Evolutionary conservation across 2,113 vertebrate genomes (phyloP).

Genomic region (Psammodynastes pulverulentus): DNA sequence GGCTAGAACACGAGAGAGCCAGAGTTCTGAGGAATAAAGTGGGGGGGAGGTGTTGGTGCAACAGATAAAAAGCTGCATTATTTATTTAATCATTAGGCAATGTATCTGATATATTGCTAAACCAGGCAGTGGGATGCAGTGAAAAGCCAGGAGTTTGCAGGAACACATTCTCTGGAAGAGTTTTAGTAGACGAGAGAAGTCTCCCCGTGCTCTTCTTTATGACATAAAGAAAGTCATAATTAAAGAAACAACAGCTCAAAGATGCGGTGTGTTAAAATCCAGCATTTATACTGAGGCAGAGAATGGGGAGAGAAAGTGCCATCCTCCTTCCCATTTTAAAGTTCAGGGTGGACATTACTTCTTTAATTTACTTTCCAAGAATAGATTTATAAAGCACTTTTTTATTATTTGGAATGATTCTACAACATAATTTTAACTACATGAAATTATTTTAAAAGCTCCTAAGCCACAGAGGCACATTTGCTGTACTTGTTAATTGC

Average conservation of each 20-base stretch:
- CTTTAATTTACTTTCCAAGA: not conserved
- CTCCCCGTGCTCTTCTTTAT: not conserved
- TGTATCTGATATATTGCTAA: not conserved
- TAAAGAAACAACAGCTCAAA: not conserved
- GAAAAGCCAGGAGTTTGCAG: not conserved
- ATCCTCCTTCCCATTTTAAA: not conserved
- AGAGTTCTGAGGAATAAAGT: not conserved
- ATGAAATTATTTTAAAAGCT: not conserved
- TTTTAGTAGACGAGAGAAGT: not conserved
- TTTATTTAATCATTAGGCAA: not conserved
- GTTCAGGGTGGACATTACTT: not conserved
- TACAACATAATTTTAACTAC: not conserved
- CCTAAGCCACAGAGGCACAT: not conserved
- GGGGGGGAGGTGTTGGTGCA: not conserved
- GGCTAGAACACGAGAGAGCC: not conserved
- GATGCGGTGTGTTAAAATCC: not conserved
- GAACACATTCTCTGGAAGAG: not conserved
- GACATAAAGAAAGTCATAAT: not conserved
- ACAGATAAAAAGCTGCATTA: not conserved
- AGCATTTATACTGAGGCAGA: not conserved
- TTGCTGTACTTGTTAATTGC: not conserved
- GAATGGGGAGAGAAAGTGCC: not conserved
- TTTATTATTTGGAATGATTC: not conserved
- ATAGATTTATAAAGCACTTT: not conserved
- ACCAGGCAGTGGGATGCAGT: not conserved